These are phyloP conservation scores for Erythrolamprus reginae DNA, from an alignment of 2,113 vertebrate species.

Conservation along the genomic window DNA sequence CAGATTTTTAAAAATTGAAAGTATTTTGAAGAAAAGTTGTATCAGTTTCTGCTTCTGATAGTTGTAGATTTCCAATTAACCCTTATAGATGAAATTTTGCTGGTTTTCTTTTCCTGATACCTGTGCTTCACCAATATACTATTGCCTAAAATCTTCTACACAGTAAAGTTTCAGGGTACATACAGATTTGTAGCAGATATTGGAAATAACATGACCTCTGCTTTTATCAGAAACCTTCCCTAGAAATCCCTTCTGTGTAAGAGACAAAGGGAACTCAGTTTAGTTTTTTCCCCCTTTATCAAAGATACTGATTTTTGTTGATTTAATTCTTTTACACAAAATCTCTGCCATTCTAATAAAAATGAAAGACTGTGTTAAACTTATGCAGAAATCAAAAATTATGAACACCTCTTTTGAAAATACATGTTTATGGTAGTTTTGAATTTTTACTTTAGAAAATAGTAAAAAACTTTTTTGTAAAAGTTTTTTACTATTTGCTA, in stretches of 20 bases:
- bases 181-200: background rate
- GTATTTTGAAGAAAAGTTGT: background rate
- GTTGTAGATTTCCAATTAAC: background rate
- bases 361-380: background rate
- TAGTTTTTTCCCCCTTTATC: background rate
- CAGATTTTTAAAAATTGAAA: background rate
- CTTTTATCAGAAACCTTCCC: background rate
- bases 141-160: background rate
- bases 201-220: background rate
- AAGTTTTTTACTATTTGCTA: no score
- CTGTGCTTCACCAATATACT: background rate
- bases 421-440: fast-evolving
- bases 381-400: background rate
- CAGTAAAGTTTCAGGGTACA: background rate
- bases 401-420: background rate
- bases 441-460: background rate
- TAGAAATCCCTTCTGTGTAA: background rate
- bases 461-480: fast-evolving
- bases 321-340: background rate
- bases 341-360: background rate
- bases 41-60: background rate
- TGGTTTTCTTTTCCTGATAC: background rate
- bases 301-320: background rate
- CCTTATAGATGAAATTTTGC: background rate
- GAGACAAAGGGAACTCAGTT: background rate